A percentile compares a stretch with the other conserved stretches of the same genome.
Evolutionary conservation across 1,140 invertebrate species (phyloP).

Genomic region (Bombus pascuorum): DNA sequence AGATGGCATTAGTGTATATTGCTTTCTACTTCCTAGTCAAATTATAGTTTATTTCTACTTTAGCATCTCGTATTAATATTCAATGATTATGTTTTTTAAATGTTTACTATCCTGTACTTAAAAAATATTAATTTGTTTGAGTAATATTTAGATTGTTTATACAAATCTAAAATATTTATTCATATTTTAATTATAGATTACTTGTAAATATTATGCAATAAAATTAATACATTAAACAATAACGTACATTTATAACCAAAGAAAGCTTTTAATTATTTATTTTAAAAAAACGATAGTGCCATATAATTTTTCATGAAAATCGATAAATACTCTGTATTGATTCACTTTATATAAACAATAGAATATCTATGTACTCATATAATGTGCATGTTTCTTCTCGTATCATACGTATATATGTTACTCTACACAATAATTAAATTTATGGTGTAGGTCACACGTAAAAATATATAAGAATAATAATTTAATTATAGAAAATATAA

Average conservation of each 20-base stretch:
- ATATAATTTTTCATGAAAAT: constrained; percentile 16
- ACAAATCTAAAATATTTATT: not conserved
- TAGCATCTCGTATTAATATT: not conserved
- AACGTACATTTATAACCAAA: not conserved
- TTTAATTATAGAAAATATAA: not conserved
- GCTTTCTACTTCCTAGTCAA: constrained; percentile 30
- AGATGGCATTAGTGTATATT: constrained; percentile 43
- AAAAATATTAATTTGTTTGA: not conserved
- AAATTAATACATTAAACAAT: no score
- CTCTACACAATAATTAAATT: not conserved
- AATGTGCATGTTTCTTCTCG: no score
- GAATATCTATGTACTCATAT: no score
- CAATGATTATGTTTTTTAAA: not conserved
- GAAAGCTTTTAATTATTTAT: not conserved
- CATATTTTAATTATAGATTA: not conserved
- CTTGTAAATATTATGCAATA: not conserved
- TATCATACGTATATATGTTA: not conserved
- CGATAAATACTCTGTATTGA: constrained; percentile 27
- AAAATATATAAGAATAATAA: not conserved
- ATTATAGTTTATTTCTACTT: not conserved
- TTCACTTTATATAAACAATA: constrained; percentile 5
- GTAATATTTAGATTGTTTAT: not conserved
- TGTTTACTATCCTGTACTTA: not conserved
- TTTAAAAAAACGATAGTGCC: not conserved
- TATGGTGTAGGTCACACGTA: not conserved